Percentiles rank a stretch among this genome's conserved stretches.
Conservation (phyloP, 2,888 invertebrate species). For the Chloromyia formosa region DNA sequence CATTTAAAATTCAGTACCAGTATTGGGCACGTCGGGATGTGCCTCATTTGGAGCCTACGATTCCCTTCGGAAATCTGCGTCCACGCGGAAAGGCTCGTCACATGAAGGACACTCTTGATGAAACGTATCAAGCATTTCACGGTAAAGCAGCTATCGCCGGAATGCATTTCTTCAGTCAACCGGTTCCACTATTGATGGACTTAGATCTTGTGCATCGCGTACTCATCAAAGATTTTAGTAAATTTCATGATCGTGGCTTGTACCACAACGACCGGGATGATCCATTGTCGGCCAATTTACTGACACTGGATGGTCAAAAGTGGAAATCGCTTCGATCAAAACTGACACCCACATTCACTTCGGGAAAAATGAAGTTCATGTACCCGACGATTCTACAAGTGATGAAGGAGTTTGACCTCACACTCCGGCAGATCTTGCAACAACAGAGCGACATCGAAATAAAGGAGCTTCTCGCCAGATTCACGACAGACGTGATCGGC, state of each 20-base stretch:
- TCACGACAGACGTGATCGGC: conserved; percentile 66
- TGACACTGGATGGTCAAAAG: conserved; percentile 61
- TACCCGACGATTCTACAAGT: conserved; percentile 54
- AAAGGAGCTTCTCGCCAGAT: conserved; percentile 63
- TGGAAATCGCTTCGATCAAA: conserved; percentile 65
- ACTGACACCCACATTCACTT: conserved; percentile 65
- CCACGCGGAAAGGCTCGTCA: conserved; percentile 38
- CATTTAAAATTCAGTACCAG: conserved; percentile 17
- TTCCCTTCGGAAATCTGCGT: conserved; percentile 52
- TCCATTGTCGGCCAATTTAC: conserved; percentile 61
- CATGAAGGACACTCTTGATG: conserved; percentile 52
- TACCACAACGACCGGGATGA: conserved; percentile 60
- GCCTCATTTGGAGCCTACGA: conserved; percentile 50
- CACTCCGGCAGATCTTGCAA: conserved; percentile 50
- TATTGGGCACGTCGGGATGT: conserved; percentile 39
- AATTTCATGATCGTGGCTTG: conserved; percentile 60
- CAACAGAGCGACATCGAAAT: conserved; percentile 59
- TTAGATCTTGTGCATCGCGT: conserved; percentile 55
- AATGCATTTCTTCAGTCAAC: conserved; percentile 55
- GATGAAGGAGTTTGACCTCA: conserved; percentile 48
- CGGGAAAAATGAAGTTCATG: conserved; percentile 63
- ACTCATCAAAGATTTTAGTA: conserved; percentile 61
- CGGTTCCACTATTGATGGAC: conserved; percentile 53
- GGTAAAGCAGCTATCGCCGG: conserved; percentile 55
- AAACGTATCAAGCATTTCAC: conserved; percentile 56